Evolutionary conservation across 2,113 vertebrate genomes (phyloP), one percentile per base, ranked within the genome.

Genomic region (Penelope pileata): DNA sequence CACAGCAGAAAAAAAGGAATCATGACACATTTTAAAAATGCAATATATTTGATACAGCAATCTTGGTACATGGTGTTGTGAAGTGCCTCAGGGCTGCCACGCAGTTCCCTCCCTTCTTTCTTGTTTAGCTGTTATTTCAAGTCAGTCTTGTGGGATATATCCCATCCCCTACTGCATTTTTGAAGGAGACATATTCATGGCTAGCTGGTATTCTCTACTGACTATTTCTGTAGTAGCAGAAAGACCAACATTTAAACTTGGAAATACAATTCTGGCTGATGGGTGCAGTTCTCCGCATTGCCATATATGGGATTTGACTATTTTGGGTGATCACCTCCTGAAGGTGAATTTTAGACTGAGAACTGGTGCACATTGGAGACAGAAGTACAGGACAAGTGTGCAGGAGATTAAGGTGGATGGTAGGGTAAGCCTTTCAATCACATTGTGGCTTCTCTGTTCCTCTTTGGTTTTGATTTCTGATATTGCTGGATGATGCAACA

Each of bases 61-160:
- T 94, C 86, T 89, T 64, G 42, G 54, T 90, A 93, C 76, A 60
- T 10, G 42, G 73, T 54, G 67, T 47, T 81, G 66, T 9, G 14
- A 88, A 74, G 73, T 47, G 76, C 91, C 68, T 88, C 9, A 0
- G 90, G 95, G 75, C 63, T 94, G 67, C 85, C 45, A 29, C 9
- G 4, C 26, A 62, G 62, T 70, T 93, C 48, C 24, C n/a, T 87
- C 56, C 59, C 51, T 89, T 38, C 64, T 82, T 92, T 59, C 78
- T 72, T 68, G 21, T 87, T 77, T 82, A 84, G 89, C 21, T 86
- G n/a, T 80, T 96, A 83, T 53, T 91, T 95, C 81, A 87, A 76
- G 75, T 83, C 40, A 47, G 59, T 62, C 82, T 85, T 93, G 59
- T 51, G 88, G 75, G 85, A 69, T 66, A 42, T 5, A 0, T 81